Evolutionary conservation across 2,113 vertebrate species (phyloP), one percentile per base, ranked within the genome.

Genomic region (Dasyornis broadbenti): DNA sequence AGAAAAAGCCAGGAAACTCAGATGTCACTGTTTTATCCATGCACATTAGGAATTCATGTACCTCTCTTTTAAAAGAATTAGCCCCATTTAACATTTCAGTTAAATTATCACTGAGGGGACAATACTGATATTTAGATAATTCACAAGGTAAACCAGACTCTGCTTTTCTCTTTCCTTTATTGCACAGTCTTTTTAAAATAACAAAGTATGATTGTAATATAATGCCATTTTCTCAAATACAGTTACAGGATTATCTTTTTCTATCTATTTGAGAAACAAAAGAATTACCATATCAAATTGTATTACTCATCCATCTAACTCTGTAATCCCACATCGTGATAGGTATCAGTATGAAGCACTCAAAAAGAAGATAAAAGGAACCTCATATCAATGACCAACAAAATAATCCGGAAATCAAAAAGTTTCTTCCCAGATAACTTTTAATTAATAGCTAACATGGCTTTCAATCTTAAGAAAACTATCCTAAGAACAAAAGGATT

Each of bases 221-320:
- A 87, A 89, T 39, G 37, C 10, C 31, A 50, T 82, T 91, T 52
- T 61, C 49, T 52, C 50, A 87, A 89, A 90, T 10, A 82, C 19
- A 59, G 39, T 69, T 73, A 77, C 23, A 92, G 39, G 27, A 68
- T 81, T 91, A 81, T 81, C 26, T 57, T 49, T 65, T 70, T 45
- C 40, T 47, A n/a, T 28, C 49, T 82, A 47, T 68, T 30, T 60
- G 28, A 76, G 49, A 93, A 89, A 89, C 78, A 85, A 49, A 91
- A 76, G 33, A 93, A 91, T 90, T 91, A 89, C 24, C 37, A n/a
- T 56, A 91, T 68, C 35, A 72, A 91, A 91, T 49, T 81, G 61
- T 78, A 87, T 91, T 89, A 95, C 61, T 91, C 81, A 84, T 91
- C 64, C 50, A 86, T 42, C 72, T 89, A 95, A 84, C 16, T 27